These are phyloP conservation scores for Caenorhabditis remanei DNA, from an alignment of 1,140 invertebrate species.

Conservation along the genomic window DNA sequence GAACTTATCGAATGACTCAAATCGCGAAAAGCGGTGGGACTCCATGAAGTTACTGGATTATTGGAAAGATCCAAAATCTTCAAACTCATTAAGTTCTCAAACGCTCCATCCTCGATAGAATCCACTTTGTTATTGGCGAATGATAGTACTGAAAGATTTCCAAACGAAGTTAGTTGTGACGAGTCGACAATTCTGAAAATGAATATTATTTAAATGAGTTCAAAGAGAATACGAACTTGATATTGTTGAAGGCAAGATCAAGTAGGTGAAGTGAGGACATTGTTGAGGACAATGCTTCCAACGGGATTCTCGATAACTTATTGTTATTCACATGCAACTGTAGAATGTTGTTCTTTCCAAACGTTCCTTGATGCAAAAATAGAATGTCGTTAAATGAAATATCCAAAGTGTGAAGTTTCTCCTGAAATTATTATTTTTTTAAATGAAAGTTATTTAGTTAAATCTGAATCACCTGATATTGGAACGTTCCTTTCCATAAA, in stretches of 20 bases:
- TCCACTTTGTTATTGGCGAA: conserved; percentile 55
- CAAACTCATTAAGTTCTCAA: conserved; percentile 50
- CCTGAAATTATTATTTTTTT: conserved; percentile 12
- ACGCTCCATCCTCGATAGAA: conserved; percentile 58
- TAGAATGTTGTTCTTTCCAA: conserved; percentile 61
- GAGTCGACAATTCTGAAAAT: conserved; percentile 55
- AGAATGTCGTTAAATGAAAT: conserved; percentile 54
- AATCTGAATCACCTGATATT: conserved; percentile 47
- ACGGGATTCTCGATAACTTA: conserved; percentile 41
- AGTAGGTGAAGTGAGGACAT: conserved; percentile 3
- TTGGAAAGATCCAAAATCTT: conserved; percentile 51
- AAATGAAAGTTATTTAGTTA: too few relatives aligned
- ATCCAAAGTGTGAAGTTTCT: conserved; percentile 43
- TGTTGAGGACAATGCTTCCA: conserved; percentile 50
- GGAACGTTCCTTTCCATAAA: conserved; percentile 60
- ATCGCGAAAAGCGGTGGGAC: conserved; percentile 61
- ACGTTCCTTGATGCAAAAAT: conserved; percentile 30
- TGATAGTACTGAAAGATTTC: conserved; percentile 36
- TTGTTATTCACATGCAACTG: conserved; percentile 56
- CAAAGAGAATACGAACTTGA: background rate
- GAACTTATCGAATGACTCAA: conserved; percentile 59
- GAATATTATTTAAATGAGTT: background rate
- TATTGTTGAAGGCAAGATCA: background rate
- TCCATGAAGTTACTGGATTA: conserved; percentile 61
- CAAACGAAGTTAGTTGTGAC: conserved; percentile 39